phyloP scores from a whole-genome alignment of 1,140 invertebrate species.

The Rhyacophila brunnea region DNA sequence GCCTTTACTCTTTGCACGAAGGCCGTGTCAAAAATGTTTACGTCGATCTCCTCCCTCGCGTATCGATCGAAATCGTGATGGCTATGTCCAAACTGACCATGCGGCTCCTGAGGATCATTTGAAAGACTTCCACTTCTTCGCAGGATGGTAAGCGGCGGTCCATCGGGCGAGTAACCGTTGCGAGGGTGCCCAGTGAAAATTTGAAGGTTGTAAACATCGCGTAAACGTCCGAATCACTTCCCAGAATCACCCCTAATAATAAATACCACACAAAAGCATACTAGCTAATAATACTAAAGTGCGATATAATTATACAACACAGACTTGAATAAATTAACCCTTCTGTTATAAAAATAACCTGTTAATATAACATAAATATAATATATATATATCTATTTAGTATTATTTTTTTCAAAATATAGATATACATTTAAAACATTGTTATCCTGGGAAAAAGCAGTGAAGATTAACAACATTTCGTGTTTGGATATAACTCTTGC shows the following conservation, averaged over 20 bases:
- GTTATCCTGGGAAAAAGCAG: too few relatives aligned
- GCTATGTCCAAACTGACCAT: conserved; percentile 9
- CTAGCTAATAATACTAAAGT: too few relatives aligned
- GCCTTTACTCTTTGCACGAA: neutral
- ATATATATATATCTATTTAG: too few relatives aligned
- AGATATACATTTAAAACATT: too few relatives aligned
- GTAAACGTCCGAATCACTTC: neutral
- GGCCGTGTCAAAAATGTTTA: conserved; percentile 17
- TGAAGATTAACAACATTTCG: too few relatives aligned
- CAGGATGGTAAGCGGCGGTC: neutral
- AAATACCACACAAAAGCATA: too few relatives aligned
- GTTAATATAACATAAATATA: too few relatives aligned
- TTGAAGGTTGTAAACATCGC: conserved; percentile 18
- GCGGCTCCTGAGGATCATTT: conserved; percentile 17
- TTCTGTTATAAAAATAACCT: too few relatives aligned
- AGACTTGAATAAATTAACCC: too few relatives aligned
- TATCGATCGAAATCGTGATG: conserved; percentile 18
- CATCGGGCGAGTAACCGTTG: neutral
- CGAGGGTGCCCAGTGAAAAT: conserved; percentile 13
- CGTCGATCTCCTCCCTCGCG: conserved; percentile 15
- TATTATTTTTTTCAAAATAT: too few relatives aligned
- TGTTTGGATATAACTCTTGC: neutral
- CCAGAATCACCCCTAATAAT: too few relatives aligned
- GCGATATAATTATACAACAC: too few relatives aligned
- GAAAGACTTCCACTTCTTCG: neutral